Conservation (phyloP, 1,140 invertebrate genomes). For the Calliphora vicina region DNA sequence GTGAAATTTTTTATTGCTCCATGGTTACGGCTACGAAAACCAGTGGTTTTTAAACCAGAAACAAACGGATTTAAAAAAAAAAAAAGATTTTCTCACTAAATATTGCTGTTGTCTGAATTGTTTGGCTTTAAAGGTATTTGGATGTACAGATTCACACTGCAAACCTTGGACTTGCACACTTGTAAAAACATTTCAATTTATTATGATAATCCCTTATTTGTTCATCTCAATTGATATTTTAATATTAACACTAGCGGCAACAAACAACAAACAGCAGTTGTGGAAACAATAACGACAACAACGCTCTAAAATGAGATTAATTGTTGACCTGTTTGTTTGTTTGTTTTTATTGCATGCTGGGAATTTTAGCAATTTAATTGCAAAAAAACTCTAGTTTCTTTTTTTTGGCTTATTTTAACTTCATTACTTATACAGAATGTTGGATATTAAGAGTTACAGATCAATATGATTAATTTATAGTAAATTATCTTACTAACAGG, state of each 20-base stretch:
- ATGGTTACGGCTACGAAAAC: background rate
- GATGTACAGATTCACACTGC: background rate
- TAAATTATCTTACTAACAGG: too few species aligned
- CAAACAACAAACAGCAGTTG: background rate
- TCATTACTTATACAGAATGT: too few species aligned
- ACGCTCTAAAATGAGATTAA: background rate
- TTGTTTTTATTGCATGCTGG: background rate
- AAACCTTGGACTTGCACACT: background rate
- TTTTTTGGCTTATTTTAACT: too few species aligned
- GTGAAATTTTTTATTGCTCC: background rate
- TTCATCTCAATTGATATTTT: constrained; percentile 1
- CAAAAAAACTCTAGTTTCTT: too few species aligned
- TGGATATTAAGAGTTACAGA: too few species aligned
- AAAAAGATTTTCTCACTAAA: background rate
- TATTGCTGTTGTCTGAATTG: too few species aligned
- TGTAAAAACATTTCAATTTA: background rate
- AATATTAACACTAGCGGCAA: background rate
- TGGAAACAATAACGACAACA: background rate
- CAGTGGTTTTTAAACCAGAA: background rate
- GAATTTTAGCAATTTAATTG: too few species aligned
- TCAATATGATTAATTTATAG: too few species aligned
- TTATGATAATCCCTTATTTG: constrained; percentile 4
- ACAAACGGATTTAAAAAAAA: background rate
- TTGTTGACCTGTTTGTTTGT: background rate
- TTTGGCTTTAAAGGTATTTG: background rate